phyloP scores from a whole-genome alignment of 2,113 vertebrate species.

The Trochalopteron elliotii region DNA sequence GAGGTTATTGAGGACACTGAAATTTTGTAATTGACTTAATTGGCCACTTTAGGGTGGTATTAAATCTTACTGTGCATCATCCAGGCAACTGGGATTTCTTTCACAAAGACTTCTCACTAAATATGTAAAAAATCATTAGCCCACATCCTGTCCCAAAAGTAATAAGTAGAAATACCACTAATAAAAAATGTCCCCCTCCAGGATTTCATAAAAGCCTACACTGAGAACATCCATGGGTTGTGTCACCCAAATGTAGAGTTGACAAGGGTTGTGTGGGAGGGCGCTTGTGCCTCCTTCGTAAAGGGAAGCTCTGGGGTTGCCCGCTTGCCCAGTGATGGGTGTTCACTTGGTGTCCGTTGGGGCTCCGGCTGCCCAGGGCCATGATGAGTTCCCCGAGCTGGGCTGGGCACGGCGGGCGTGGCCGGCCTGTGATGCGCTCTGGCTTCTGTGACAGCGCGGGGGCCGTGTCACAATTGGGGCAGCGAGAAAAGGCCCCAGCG shows the following conservation, averaged over 20 bases:
- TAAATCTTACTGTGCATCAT: background rate
- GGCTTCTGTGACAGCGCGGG: too few relatives aligned
- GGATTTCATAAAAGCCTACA: too few relatives aligned
- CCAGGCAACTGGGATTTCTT: background rate
- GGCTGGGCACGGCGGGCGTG: background rate
- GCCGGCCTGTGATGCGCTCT: too few relatives aligned
- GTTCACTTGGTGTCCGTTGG: background rate
- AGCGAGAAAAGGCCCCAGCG: too few relatives aligned
- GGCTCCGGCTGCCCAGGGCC: background rate
- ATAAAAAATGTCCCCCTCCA: background rate
- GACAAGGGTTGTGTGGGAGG: background rate
- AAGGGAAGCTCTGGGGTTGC: too few relatives aligned
- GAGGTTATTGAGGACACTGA: accelerated
- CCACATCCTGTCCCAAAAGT: background rate
- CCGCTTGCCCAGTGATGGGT: background rate
- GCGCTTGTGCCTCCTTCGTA: background rate
- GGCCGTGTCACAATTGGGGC: too few relatives aligned
- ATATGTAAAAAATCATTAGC: background rate
- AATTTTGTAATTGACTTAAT: background rate
- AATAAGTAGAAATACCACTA: background rate
- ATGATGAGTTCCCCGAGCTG: background rate
- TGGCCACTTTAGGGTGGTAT: background rate
- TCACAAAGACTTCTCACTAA: background rate
- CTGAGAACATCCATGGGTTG: accelerated
- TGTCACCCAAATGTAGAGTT: background rate